phyloP scores from a whole-genome alignment of 2,888 invertebrate species.

The Chalcis sispes region DNA sequence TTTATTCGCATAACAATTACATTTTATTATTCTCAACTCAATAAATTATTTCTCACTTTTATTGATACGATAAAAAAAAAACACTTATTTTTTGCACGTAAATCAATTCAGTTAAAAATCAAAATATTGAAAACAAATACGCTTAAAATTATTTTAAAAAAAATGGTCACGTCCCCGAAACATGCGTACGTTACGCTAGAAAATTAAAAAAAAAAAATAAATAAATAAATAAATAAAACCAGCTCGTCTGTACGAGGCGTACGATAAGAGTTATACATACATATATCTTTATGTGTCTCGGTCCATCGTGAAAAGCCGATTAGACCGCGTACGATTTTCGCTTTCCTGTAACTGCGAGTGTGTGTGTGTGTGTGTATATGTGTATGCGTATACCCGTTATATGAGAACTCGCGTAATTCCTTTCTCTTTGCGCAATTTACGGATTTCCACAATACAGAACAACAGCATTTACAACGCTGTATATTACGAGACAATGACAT shows the following conservation, averaged over 20 bases:
- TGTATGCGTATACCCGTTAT: not conserved
- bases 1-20: too few species aligned
- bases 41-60: too few species aligned
- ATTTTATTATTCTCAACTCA: too few species aligned
- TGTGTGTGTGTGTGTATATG: too few species aligned
- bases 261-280: constrained; percentile 30
- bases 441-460: constrained; percentile 37
- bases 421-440: constrained; percentile 49
- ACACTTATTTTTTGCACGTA: too few species aligned
- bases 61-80: too few species aligned
- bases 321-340: constrained; percentile 49
- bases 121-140: not conserved
- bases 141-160: not conserved
- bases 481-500: too few species aligned
- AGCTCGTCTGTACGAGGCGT: constrained; percentile 8
- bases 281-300: constrained; percentile 2
- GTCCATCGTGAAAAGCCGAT: constrained; percentile 51
- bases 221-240: constrained; percentile 23
- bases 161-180: not conserved
- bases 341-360: constrained; percentile 27
- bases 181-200: not conserved
- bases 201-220: too few species aligned
- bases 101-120: too few species aligned
- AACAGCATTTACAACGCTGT: too few species aligned
- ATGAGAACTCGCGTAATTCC: constrained; percentile 50